Percentiles rank a stretch among this genome's conserved stretches.
Evolutionary conservation across 2,113 vertebrate genomes (phyloP).

Genomic region (Alaudala cheleensis): DNA sequence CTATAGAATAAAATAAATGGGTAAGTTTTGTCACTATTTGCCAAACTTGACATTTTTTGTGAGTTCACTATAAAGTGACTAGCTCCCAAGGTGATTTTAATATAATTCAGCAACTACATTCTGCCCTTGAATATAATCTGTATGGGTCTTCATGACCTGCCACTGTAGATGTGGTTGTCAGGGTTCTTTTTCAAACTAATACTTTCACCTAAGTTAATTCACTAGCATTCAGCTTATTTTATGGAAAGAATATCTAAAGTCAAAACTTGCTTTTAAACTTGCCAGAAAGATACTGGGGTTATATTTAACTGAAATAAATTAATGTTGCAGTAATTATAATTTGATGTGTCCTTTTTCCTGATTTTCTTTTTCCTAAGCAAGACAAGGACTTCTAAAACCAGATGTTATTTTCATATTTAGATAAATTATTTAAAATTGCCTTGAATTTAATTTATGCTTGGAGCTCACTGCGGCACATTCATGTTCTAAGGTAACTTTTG

Average conservation of each 20-base stretch:
- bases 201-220: neutral
- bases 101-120: neutral
- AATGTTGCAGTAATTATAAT: neutral
- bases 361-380: neutral
- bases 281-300: neutral
- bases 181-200: neutral
- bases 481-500: neutral
- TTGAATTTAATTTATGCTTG: neutral
- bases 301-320: neutral
- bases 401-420: neutral
- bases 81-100: neutral
- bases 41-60: neutral
- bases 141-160: neutral
- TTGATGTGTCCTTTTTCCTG: neutral
- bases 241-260: neutral
- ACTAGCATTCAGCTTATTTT: neutral
- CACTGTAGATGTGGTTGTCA: neutral
- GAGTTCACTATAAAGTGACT: neutral
- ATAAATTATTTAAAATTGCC: conserved; percentile 10
- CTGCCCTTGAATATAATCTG: neutral
- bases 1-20: neutral
- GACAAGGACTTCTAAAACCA: neutral
- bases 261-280: neutral
- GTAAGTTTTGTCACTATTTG: neutral
- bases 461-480: neutral